Percentiles rank a stretch among this genome's conserved stretches.
Evolutionary conservation across 2,797 vertebrate species (phyloP).

Genomic region (Iguana delicatissima): DNA sequence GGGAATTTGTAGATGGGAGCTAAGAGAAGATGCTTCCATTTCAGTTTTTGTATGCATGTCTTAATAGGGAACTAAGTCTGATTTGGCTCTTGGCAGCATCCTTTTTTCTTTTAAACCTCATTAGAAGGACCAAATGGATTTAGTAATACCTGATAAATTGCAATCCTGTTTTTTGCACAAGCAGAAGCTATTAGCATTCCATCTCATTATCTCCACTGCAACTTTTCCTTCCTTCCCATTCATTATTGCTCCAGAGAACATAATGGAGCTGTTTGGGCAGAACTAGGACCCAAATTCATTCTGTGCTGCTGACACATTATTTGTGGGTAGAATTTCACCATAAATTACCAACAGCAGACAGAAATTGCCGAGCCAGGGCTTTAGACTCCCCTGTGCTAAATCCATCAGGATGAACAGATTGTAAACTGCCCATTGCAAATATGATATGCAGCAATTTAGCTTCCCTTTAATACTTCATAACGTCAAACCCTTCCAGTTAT

Average conservation of each 20-base stretch:
- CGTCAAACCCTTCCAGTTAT: conserved; percentile 57
- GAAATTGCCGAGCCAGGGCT: conserved; percentile 70
- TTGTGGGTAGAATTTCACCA: conserved; percentile 56
- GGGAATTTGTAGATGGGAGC: background rate
- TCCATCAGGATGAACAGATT: conserved; percentile 78
- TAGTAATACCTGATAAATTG: conserved; percentile 56
- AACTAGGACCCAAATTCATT: conserved; percentile 61
- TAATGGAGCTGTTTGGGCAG: conserved; percentile 57
- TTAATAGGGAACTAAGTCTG: conserved; percentile 27
- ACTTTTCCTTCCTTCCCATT: conserved; percentile 61
- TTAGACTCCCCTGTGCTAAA: conserved; percentile 70
- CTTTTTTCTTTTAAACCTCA: conserved; percentile 22
- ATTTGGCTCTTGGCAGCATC: conserved; percentile 47
- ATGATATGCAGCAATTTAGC: conserved; percentile 70
- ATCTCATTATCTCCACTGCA: conserved; percentile 62
- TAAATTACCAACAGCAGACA: conserved; percentile 70
- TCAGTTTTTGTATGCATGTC: background rate
- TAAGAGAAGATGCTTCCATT: background rate
- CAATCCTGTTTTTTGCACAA: conserved; percentile 50
- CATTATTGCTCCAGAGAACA: conserved; percentile 66
- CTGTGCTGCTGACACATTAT: conserved; percentile 50
- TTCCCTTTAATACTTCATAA: conserved; percentile 70
- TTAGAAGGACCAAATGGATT: conserved; percentile 50
- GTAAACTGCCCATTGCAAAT: conserved; percentile 78
- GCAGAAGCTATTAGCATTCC: conserved; percentile 59